Evolutionary conservation across 2,888 invertebrate species (phyloP).

Genomic region (Cephus spinipes): DNA sequence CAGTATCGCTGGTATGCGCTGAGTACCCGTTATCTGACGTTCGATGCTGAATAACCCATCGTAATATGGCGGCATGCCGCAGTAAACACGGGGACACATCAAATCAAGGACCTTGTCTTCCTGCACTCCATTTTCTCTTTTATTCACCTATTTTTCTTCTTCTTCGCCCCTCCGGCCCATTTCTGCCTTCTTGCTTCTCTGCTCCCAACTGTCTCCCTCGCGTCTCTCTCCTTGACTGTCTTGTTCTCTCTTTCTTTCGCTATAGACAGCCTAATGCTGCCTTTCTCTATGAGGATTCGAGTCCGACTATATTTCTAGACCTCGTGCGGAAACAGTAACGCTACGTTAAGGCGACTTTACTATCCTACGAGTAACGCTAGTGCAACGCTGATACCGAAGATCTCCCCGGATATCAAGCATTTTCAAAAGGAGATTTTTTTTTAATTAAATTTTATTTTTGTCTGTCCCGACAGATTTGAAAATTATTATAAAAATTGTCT

Average conservation of each 20-base stretch:
- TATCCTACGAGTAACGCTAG: background rate
- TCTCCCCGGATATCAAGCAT: background rate
- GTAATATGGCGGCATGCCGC: constrained; percentile 44
- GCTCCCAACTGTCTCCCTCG: background rate
- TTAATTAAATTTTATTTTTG: background rate
- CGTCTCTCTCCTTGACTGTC: background rate
- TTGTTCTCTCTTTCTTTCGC: background rate
- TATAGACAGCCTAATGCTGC: background rate
- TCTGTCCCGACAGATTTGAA: background rate
- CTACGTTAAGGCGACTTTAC: background rate
- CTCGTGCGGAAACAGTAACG: background rate
- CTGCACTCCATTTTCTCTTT: constrained; percentile 18
- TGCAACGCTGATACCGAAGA: background rate
- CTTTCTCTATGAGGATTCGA: background rate
- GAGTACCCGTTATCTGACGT: constrained; percentile 25
- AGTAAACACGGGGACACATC: constrained; percentile 32
- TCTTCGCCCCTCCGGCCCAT: background rate
- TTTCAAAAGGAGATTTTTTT: background rate
- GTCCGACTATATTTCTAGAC: background rate
- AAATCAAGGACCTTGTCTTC: constrained; percentile 26
- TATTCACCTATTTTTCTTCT: background rate
- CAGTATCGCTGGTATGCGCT: constrained; percentile 41
- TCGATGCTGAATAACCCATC: constrained; percentile 53
- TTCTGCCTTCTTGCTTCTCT: background rate
- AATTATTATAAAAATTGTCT: background rate